Evolutionary conservation across 2,113 vertebrate species (phyloP).

Genomic region (Progne subis): DNA sequence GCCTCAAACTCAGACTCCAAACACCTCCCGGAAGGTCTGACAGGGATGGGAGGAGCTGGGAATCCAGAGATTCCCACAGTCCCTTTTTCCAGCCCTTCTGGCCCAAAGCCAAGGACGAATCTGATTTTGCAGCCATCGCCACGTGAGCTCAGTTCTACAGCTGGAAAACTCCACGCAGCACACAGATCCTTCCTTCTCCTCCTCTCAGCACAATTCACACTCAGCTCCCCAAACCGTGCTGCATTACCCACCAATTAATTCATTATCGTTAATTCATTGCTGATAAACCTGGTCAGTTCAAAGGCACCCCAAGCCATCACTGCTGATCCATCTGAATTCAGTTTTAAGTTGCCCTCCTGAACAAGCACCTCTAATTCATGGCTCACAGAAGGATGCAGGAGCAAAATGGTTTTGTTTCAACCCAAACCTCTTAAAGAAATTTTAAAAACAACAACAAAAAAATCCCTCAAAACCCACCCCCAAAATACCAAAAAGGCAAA

Average conservation of each 20-base stretch:
- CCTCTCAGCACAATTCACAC: not conserved
- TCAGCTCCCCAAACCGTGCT: not conserved
- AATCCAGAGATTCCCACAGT: too few relatives aligned
- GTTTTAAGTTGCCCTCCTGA: not conserved
- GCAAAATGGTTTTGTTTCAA: not conserved
- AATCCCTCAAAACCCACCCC: not conserved
- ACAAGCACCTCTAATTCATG: not conserved
- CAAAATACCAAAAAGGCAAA: not conserved
- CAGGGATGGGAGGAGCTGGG: not conserved
- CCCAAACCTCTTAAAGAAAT: not conserved
- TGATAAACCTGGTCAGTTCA: not conserved
- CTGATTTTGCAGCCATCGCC: not conserved
- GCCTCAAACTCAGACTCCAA: not conserved
- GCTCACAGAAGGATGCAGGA: not conserved
- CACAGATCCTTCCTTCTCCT: not conserved
- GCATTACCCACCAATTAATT: too few relatives aligned
- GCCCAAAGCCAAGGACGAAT: not conserved
- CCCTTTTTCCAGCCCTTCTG: not conserved
- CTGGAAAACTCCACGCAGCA: not conserved
- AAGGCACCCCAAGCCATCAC: not conserved
- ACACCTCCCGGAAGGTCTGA: not conserved
- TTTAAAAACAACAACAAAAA: not conserved
- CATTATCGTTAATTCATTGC: not conserved
- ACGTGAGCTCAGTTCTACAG: rapidly evolving
- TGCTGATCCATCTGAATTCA: not conserved